Evolutionary conservation across 2,113 vertebrate genomes (phyloP), one percentile per base, ranked within the genome.

Genomic region (Plectropomus leopardus): DNA sequence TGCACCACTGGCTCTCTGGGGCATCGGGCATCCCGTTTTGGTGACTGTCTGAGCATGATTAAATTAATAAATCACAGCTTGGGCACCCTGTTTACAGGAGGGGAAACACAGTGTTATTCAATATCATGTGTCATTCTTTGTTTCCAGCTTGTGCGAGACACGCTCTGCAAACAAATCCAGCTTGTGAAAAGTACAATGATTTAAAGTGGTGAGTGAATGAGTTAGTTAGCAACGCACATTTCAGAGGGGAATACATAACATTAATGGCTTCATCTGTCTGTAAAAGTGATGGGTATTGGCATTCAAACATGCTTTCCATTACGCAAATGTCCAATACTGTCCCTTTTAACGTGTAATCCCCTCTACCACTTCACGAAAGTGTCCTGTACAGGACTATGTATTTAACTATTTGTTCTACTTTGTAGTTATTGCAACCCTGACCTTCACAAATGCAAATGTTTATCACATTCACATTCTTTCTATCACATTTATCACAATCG

Each of bases 31-130:
- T 76, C 23, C 24, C 28, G 5, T 26, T n/a, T 65, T 59, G 65
- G 51, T 70, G 17, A 76, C n/a, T 67, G 51, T 44, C 80, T 60
- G 59, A 74, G 66, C 51, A 40, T 53, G 24, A 90, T 76, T 80
- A 28, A 36, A 76, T 72, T 64, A 68, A 61, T 59, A 72, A 76
- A 87, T 80, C 68, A 72, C 19, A 81, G 28, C 59, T 19, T 26
- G 14, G 53, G n/a, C 17, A 40, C 44, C 7, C 30, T 72, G 66
- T 53, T 72, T 26, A 75, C 26, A 8, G 1, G 5, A 17, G 16
- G 61, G 32, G 59, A 73, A 57, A 57, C 48, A 54, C 36, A 9
- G 24, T 5, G 50, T 21, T 63, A 50, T 68, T 63, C 42, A 44
- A 26, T 45, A 19, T 15, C 23, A 21, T 19, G n/a, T 58, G 50